Percentiles rank a stretch among this genome's conserved stretches.
Conservation (phyloP, 2,113 vertebrate genomes). For the Thryonomys swinderianus region DNA sequence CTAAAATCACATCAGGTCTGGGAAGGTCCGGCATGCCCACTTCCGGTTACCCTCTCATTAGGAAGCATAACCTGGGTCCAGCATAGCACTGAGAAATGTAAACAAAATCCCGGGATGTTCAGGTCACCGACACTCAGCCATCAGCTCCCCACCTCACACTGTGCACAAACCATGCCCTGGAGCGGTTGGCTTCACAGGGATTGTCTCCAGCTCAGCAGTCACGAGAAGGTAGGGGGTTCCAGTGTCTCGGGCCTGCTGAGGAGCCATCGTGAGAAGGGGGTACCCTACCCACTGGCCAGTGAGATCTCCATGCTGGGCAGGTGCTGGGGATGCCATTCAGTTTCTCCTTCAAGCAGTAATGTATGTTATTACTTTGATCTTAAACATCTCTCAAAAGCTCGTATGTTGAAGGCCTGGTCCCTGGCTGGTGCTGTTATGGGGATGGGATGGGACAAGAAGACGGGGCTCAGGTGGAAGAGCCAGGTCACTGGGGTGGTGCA, state of each 20-base stretch:
- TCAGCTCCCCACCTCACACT: background rate
- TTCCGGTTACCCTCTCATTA: background rate
- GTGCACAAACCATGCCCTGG: background rate
- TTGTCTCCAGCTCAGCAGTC: background rate
- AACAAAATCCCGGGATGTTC: background rate
- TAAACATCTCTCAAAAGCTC: background rate
- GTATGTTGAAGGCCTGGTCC: background rate
- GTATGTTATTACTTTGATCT: background rate
- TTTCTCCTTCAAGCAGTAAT: background rate
- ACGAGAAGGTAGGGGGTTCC: background rate
- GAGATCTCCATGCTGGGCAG: background rate
- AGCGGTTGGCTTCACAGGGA: background rate
- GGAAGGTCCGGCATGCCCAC: background rate
- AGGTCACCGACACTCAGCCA: background rate
- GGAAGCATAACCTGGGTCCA: background rate
- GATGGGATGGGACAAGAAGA: background rate
- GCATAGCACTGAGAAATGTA: background rate
- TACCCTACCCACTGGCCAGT: accelerated
- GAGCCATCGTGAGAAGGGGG: background rate
- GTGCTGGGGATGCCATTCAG: background rate
- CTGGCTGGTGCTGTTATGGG: background rate
- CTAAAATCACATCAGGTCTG: background rate
- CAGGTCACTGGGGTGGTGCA: background rate
- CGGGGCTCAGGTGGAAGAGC: background rate
- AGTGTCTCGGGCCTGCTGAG: background rate